Evolutionary conservation across 1,140 invertebrate species (phyloP), one percentile per base, ranked within the genome.

Genomic region (Belonocnema kinseyi): DNA sequence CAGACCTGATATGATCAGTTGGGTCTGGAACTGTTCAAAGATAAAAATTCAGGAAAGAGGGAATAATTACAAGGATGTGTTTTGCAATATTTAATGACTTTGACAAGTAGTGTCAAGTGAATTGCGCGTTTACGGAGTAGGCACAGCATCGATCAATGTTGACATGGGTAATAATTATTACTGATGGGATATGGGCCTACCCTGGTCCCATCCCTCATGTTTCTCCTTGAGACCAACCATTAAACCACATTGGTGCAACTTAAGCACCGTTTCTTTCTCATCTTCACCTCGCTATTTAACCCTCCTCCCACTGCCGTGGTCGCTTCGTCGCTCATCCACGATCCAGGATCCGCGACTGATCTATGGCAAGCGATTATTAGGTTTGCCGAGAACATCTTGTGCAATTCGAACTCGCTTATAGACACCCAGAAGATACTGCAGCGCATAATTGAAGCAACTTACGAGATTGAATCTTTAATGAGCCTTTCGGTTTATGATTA

Each of bases 301-400:
- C 80, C 74, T 72, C 54, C 75, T 54, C 70, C 50, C 52, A 71
- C 70, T 76, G 51, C 72, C 26, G 26, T 33, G 58, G 70, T 78
- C 61, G 26, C 26, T 66, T 87, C 83, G 26, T 88, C 85, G 72
- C 87, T 82, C 26, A 33, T 33, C 26, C 26, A 33, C 26, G 26
- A 33, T 33, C 70, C 73, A 53, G 46, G 53, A 77, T 72, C 51
- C 46, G 14, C 54, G 53, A 73, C 51, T 79, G 76, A 81, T 80
- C 73, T 74, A 77, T 71, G 71, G 52, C 73, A 46, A 80, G 17
- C 70, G 56, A 77, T 80, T 82, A 82, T 77, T 82, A 72, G 17
- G 61, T 66, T 73, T 74, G 74, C 71, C 52, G 56, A 61, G 78
- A 74, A 54, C 51, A 76, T 50, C 73, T 46, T 56, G 53, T 58